A percentile compares a stretch with the other conserved stretches of the same genome.
These are phyloP conservation scores for Microcaecilia unicolor DNA, from an alignment of 2,797 vertebrate genomes.

Conservation along the genomic window DNA sequence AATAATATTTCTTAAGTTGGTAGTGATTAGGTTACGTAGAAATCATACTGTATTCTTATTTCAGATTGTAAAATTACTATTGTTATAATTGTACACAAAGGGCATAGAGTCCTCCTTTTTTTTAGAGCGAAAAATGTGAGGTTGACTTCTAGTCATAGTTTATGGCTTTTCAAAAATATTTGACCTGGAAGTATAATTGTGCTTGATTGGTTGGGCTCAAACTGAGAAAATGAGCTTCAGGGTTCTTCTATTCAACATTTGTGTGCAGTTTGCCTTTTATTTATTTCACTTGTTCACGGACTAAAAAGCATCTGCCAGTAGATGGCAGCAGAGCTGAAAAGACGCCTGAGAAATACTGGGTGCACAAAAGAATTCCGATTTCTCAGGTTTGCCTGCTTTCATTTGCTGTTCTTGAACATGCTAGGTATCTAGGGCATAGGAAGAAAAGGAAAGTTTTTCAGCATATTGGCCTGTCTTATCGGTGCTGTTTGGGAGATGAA, in stretches of 20 bases:
- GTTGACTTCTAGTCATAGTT: constrained; percentile 1
- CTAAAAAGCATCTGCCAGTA: constrained; percentile 25
- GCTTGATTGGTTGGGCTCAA: constrained; percentile 9
- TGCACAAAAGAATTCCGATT: constrained; percentile 25
- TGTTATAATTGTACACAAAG: neutral
- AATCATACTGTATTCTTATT: too few species aligned
- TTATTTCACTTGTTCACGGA: neutral
- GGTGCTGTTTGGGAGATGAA: neutral
- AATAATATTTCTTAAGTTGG: too few species aligned
- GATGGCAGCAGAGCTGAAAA: constrained; percentile 42
- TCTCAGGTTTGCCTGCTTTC: constrained; percentile 14
- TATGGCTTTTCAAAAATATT: constrained; percentile 8
- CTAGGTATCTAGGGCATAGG: constrained; percentile 23
- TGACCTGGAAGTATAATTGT: constrained; percentile 15
- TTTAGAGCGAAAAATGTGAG: neutral
- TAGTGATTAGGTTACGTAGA: too few species aligned
- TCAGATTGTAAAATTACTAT: too few species aligned
- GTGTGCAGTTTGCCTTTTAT: neutral
- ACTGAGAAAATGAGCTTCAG: constrained; percentile 12
- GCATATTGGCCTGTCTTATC: neutral
- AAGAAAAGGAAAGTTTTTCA: neutral
- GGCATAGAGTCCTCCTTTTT: neutral
- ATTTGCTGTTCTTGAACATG: constrained; percentile 17
- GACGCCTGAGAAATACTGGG: neutral
- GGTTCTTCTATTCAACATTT: constrained; percentile 8